Evolutionary conservation across 2,113 vertebrate genomes (phyloP).

Genomic region (Cephalopterus ornatus): DNA sequence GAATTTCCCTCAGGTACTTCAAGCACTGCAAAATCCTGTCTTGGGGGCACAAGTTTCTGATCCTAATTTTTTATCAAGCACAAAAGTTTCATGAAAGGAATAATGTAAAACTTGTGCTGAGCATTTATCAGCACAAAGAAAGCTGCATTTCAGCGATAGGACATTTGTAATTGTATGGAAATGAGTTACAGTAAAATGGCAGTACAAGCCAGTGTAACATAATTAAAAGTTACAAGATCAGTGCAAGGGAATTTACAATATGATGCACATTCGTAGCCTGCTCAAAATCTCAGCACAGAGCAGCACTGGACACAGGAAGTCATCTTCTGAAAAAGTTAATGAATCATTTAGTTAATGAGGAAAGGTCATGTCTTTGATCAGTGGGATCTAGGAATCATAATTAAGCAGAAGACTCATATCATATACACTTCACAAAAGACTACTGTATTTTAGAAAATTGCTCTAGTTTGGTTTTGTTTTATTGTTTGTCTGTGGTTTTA

Average conservation of each 20-base stretch:
- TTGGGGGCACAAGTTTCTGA: background rate
- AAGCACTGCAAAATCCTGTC: background rate
- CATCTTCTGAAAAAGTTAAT: slow-evolving; percentile 1
- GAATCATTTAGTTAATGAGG: slow-evolving; percentile 18
- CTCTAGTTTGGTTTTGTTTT: background rate
- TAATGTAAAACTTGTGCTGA: background rate
- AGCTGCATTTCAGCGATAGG: slow-evolving; percentile 45
- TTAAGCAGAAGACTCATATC: background rate
- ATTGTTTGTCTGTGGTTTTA: background rate
- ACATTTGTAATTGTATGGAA: slow-evolving; percentile 39
- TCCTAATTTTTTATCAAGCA: slow-evolving; percentile 1
- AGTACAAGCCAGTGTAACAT: slow-evolving; percentile 8
- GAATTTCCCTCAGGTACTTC: background rate
- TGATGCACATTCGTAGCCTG: background rate
- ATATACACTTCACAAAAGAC: background rate
- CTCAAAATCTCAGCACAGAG: slow-evolving; percentile 8
- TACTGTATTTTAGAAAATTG: background rate
- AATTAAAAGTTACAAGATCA: slow-evolving; percentile 53
- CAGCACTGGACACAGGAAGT: background rate
- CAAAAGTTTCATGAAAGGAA: background rate
- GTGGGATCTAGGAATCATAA: background rate
- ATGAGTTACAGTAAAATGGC: slow-evolving; percentile 24
- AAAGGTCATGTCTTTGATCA: background rate
- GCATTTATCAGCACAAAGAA: slow-evolving; percentile 37
- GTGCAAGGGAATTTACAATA: background rate